phyloP scores from a whole-genome alignment of 1,140 invertebrate genomes.

The Drosophila neocordata region DNA sequence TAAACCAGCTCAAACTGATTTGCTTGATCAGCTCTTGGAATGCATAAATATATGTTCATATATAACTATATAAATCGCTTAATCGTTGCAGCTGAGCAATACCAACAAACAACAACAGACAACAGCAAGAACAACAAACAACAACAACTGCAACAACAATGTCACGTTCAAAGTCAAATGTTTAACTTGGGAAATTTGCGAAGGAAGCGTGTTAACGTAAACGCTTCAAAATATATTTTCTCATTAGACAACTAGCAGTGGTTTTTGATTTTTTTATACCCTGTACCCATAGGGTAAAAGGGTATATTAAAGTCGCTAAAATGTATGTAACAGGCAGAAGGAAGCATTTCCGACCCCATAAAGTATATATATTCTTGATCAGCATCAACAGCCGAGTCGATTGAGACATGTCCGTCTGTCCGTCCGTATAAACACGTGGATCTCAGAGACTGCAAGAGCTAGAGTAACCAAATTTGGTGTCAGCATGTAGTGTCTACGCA shows the following conservation, averaged over 20 bases:
- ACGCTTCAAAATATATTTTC: constrained; percentile 79
- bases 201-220: constrained; percentile 75
- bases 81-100: constrained; percentile 66
- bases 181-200: constrained; percentile 70
- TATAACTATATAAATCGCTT: constrained; percentile 67
- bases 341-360: too few species aligned
- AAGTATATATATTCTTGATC: too few species aligned
- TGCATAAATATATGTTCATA: constrained; percentile 26
- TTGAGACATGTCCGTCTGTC: too few species aligned
- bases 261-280: constrained; percentile 41
- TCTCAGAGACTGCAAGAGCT: too few species aligned
- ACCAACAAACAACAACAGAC: constrained; percentile 39
- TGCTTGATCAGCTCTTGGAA: constrained; percentile 11
- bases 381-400: too few species aligned
- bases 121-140: constrained; percentile 7
- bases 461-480: too few species aligned
- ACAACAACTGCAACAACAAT: constrained; percentile 58
- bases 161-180: constrained; percentile 81
- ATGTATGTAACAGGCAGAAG: too few species aligned
- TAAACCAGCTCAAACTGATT: constrained; percentile 43
- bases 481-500: too few species aligned
- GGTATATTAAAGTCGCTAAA: too few species aligned
- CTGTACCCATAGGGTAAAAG: too few species aligned
- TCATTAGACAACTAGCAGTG: constrained; percentile 71
- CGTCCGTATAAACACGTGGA: too few species aligned